Percentiles rank a stretch among this genome's conserved stretches.
Conservation (phyloP, 2,797 vertebrate species). For the Myoxocephalus aenaeus region DNA sequence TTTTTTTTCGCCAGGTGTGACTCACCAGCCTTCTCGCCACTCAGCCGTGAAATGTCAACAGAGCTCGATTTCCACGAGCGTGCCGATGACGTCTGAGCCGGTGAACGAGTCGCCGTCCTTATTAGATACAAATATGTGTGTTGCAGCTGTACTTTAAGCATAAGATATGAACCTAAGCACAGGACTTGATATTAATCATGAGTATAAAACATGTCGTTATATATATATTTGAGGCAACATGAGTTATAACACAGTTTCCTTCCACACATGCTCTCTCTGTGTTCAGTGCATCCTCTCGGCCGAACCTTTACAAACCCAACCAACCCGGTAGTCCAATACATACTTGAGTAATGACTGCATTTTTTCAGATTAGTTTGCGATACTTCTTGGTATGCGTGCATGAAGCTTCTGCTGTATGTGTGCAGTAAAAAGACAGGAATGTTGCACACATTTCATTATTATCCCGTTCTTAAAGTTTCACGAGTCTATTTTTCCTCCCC, state of each 20-base stretch:
- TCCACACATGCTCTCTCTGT: constrained; percentile 24
- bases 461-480: neutral
- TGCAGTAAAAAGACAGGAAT: neutral
- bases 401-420: neutral
- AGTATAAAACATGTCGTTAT: too few species aligned
- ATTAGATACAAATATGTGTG: constrained; percentile 24
- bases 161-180: too few species aligned
- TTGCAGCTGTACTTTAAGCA: too few species aligned
- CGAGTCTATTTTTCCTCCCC: neutral
- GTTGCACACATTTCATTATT: neutral
- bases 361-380: too few species aligned
- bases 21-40: constrained; percentile 72
- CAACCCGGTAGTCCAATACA: neutral
- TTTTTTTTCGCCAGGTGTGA: constrained; percentile 61
- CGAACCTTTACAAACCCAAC: neutral
- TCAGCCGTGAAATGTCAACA: constrained; percentile 78
- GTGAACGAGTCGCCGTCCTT: constrained; percentile 31
- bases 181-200: too few species aligned
- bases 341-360: neutral
- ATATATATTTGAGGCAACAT: too few species aligned
- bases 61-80: constrained; percentile 43
- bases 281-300: constrained; percentile 5
- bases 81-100: constrained; percentile 31
- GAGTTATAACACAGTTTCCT: too few species aligned
- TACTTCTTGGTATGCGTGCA: neutral